Evolutionary conservation across 2,797 vertebrate species (phyloP).

Genomic region (Pterois miles): DNA sequence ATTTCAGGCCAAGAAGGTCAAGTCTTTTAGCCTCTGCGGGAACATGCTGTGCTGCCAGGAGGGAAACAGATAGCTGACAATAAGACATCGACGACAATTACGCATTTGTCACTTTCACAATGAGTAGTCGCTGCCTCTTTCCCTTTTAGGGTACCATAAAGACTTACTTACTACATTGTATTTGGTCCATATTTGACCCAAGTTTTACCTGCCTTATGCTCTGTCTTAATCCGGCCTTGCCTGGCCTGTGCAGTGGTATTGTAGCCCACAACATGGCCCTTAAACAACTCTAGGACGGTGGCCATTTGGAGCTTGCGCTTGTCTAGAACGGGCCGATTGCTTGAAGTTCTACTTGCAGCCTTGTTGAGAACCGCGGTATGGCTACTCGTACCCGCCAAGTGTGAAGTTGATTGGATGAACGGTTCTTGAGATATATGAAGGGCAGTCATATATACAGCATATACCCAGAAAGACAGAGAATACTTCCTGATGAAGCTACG

Average conservation of each 20-base stretch:
- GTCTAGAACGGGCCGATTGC: too few species aligned
- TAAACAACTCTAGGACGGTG: background rate
- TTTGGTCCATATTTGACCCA: background rate
- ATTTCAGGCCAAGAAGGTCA: constrained; percentile 33
- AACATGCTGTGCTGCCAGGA: constrained; percentile 1
- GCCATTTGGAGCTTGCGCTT: too few species aligned
- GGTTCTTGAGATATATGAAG: too few species aligned
- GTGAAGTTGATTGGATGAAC: too few species aligned
- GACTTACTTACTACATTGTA: background rate
- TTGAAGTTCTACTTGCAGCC: too few species aligned
- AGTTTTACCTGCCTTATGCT: background rate
- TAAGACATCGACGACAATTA: background rate
- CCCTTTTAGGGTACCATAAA: background rate
- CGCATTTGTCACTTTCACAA: background rate
- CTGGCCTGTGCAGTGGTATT: background rate
- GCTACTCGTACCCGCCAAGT: too few species aligned
- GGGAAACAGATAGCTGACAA: background rate
- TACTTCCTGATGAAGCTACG: too few species aligned
- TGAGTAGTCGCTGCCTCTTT: background rate
- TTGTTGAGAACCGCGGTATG: too few species aligned
- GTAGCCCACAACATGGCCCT: background rate
- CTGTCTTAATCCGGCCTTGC: constrained; percentile 4
- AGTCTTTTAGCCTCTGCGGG: constrained; percentile 19
- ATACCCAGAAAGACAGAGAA: too few species aligned
- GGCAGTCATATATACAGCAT: too few species aligned